Percentiles rank a stretch among this genome's conserved stretches.
Conservation (phyloP, 1,140 invertebrate genomes). For the Drosophila athabasca region DNA sequence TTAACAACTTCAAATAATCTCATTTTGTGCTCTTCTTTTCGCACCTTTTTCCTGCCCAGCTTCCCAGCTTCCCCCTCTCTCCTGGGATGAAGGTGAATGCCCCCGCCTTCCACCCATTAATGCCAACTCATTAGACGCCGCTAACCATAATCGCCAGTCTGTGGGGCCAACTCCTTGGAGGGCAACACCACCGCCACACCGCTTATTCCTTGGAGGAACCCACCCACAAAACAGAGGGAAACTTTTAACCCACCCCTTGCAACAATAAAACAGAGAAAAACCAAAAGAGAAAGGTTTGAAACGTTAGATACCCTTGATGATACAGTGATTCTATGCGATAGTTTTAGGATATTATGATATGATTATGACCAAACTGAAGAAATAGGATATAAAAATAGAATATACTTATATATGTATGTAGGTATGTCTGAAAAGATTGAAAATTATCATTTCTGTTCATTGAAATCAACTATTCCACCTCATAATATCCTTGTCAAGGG, state of each 20-base stretch:
- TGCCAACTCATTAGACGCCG: slow-evolving; percentile 71
- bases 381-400: slow-evolving; percentile 1
- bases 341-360: no score
- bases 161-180: slow-evolving; percentile 3
- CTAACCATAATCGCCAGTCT: slow-evolving; percentile 59
- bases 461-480: no score
- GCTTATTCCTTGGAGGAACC: no score
- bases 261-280: no score
- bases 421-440: neutral
- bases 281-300: neutral
- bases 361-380: no score
- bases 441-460: neutral
- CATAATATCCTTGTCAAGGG: neutral
- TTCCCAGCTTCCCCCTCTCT: neutral
- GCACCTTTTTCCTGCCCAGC: slow-evolving; percentile 10
- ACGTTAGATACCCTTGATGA: no score
- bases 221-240: no score
- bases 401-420: no score
- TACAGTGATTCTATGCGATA: no score
- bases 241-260: no score
- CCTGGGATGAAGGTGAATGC: slow-evolving; percentile 17
- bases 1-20: slow-evolving; percentile 8
- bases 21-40: slow-evolving; percentile 3
- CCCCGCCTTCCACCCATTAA: slow-evolving; percentile 40
- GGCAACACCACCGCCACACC: neutral